Conservation (phyloP, 2,888 invertebrate genomes). For the Abscondita cerata region DNA sequence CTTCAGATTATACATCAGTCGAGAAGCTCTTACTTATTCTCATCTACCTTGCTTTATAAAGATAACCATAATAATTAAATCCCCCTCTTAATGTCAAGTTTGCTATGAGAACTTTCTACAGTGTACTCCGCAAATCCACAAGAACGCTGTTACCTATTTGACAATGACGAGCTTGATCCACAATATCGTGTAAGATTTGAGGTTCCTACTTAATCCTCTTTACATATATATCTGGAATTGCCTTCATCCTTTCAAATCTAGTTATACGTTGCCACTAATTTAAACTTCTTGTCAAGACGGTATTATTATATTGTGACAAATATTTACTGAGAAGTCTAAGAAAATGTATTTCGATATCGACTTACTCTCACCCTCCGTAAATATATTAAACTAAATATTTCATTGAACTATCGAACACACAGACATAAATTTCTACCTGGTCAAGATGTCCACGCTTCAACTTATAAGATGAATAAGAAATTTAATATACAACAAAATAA, state of each 20-base stretch:
- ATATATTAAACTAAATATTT: too few species aligned
- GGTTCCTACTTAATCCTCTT: conserved; percentile 45
- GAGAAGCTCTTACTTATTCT: conserved; percentile 49
- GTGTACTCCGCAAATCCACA: conserved; percentile 41
- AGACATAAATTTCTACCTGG: too few species aligned
- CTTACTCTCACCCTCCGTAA: too few species aligned
- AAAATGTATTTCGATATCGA: too few species aligned
- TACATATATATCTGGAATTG: conserved; percentile 44
- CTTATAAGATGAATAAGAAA: too few species aligned
- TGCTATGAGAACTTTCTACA: conserved; percentile 32
- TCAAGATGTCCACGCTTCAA: too few species aligned
- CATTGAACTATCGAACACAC: too few species aligned
- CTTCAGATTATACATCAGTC: conserved; percentile 56
- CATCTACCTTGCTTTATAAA: conserved; percentile 56
- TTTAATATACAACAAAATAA: too few species aligned
- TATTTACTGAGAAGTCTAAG: background rate
- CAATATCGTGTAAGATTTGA: conserved; percentile 45
- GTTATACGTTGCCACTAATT: conserved; percentile 33
- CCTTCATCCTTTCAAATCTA: conserved; percentile 47
- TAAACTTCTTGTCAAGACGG: conserved; percentile 29
- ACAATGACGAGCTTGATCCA: conserved; percentile 53
- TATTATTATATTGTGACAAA: conserved; percentile 10
- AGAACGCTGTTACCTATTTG: conserved; percentile 49
- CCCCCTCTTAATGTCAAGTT: conserved; percentile 44
- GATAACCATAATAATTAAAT: conserved; percentile 60